phyloP scores from a whole-genome alignment of 2,797 vertebrate genomes.

The Tachyglossus aculeatus region DNA sequence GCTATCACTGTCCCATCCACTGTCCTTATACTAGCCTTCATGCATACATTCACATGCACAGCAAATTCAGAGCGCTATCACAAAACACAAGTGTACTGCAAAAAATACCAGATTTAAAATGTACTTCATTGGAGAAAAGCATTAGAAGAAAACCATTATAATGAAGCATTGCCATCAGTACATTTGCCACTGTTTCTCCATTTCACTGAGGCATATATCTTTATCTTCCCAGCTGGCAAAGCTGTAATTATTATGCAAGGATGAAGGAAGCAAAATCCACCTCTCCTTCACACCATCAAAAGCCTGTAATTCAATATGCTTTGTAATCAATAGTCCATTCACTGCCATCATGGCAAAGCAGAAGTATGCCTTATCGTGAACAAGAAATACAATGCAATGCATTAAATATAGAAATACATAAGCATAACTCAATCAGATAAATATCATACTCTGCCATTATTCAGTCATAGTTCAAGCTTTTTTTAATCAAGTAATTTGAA shows the following conservation, averaged over 20 bases:
- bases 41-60: no score
- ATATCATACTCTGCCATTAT: slow-evolving; percentile 28
- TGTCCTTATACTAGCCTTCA: no score
- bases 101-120: background rate
- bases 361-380: slow-evolving; percentile 37
- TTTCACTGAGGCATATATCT: slow-evolving; percentile 13
- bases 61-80: no score
- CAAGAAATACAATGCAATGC: slow-evolving; percentile 26
- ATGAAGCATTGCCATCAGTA: no score
- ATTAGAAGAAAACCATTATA: no score
- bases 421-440: background rate
- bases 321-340: slow-evolving; percentile 62
- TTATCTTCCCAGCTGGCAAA: background rate
- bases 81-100: no score
- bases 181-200: slow-evolving; percentile 26
- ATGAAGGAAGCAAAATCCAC: slow-evolving; percentile 19
- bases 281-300: slow-evolving; percentile 27
- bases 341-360: slow-evolving; percentile 41
- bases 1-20: no score
- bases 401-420: slow-evolving; percentile 51
- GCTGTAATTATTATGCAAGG: slow-evolving; percentile 36
- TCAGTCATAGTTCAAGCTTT: slow-evolving; percentile 30
- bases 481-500: slow-evolving; percentile 14
- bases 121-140: slow-evolving; percentile 18
- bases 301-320: slow-evolving; percentile 36